Evolutionary conservation across 2,113 vertebrate species (phyloP), one percentile per base, ranked within the genome.

Genomic region (Axis porcinus): DNA sequence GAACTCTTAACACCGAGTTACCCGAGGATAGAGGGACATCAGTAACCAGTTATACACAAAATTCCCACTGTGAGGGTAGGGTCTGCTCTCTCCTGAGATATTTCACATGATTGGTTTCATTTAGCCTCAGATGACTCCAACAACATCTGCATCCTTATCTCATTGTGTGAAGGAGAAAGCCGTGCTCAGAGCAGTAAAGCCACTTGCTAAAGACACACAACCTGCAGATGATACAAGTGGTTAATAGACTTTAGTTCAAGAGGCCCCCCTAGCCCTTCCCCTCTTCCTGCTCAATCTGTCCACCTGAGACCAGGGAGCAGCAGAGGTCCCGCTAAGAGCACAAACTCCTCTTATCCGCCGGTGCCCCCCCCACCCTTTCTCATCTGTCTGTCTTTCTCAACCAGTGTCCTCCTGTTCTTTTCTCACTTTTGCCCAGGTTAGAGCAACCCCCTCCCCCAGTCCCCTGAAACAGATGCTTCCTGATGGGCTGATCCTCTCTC

Each of bases 221-320:
- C 40, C 40, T 43, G 3, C 5, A 43, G 70, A 13, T 76, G 3
- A 0, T 40, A 21, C n/a, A 11, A 8, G n/a, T 23, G 40, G 40
- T 25, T 40, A 40, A 40, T 13, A 82, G 67, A 55, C 7, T 67
- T 54, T 45, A 52, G 19, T 15, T 47, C 57, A 91, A 33, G 36
- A 47, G 36, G 47, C n/a, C 81, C 43, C 13, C 27, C 55, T 60
- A 19, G 36, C 60, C 43, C n/a, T 19, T 54, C 13, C 16, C 23
- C 25, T 60, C 33, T 74, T 78, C 64, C 78, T 60, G 82, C 27
- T 93, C 55, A 67, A 25, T 84, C 40, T 43, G 57, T 64, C 86
- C 60, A 43, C 36, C 50, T 83, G 91, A 97, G 62, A 67, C 50
- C 81, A 87, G 58, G 33, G 60, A 55, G 25, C 89, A 89, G 9